These are phyloP conservation scores for Vicugna pacos DNA, from an alignment of 2,113 vertebrate species.

Conservation along the genomic window DNA sequence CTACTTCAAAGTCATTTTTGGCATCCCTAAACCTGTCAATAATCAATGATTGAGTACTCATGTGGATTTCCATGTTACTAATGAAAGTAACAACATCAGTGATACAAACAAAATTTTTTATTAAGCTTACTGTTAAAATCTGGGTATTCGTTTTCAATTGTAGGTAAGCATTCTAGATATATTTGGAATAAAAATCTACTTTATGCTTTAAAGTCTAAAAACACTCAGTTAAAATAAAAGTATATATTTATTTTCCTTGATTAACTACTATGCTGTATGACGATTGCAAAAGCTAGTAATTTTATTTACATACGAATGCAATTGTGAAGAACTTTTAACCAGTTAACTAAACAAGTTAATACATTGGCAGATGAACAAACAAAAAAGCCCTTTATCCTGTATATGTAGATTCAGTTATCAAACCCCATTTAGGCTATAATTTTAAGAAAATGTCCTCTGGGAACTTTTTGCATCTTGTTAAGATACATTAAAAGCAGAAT, in stretches of 20 bases:
- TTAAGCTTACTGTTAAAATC: neutral
- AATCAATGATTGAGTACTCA: neutral
- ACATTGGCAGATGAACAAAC: neutral
- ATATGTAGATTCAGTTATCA: neutral
- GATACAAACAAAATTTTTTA: neutral
- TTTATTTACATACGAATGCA: conserved; percentile 24
- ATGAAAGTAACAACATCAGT: neutral
- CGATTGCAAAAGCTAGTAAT: conserved; percentile 17
- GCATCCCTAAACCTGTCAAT: neutral
- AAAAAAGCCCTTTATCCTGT: neutral
- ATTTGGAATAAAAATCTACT: conserved; percentile 1
- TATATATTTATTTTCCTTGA: neutral
- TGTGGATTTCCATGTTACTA: neutral
- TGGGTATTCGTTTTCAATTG: conserved; percentile 6
- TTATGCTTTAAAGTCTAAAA: conserved; percentile 34
- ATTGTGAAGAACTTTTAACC: neutral
- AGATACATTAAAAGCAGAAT: conserved; percentile 30
- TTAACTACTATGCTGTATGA: neutral
- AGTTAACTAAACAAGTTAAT: neutral
- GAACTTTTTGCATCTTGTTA: neutral
- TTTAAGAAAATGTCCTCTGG: conserved; percentile 14
- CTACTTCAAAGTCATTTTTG: neutral
- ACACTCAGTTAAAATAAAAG: conserved; percentile 23
- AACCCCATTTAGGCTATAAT: neutral
- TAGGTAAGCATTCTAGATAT: neutral